Base-by-base conservation (phyloP, 2,797 vertebrate species). In the Coregonus suidteri region DNA sequence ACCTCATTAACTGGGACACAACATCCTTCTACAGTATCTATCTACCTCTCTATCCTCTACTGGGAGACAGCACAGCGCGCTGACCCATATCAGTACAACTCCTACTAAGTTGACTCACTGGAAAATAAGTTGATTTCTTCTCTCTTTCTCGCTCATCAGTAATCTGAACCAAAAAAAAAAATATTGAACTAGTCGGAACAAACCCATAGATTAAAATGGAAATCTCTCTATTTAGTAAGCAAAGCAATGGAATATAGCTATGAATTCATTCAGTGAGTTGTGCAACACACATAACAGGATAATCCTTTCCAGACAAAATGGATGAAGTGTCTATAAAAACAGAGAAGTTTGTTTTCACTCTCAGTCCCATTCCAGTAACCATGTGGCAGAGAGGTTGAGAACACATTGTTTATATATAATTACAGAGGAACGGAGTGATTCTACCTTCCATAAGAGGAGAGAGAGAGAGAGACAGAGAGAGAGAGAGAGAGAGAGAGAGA, bases 321-420 rank as follows among this genome's bases (percentile, higher is more conserved):
- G 64, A 87, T 71, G 75, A 82, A 82, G 84, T 84, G 82, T 83
- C 34, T 35, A 4, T 35, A 35, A 41, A 41, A 41, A 7, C 41
- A 41, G 41, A 41, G 7, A 6, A 9, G 41, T 41, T 41, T 41
- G 41, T 41, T 41, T 41, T 9, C 41, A 41, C 6, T 9, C 25
- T 41, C 6, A 7, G 7, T 41, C n/a, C 66, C 18, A n/a, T 52
- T 87, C 77, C 82, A 88, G 89, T 82, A 64, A 82, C 66, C 78
- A 86, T 76, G 84, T 71, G 82, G 80, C 83, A 81, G 84, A 73
- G 78, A 86, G 77, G 79, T 79, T 83, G 88, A 83, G 85, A 87
- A 90, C 86, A 86, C 87, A 91, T 90, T 87, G 90, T 92, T 92
- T 89, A 84, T 87, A 90, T 89, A 84, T 93, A 93, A 93, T 94